Conservation (phyloP, 1,140 invertebrate genomes). For the Drosophila tani region DNA sequence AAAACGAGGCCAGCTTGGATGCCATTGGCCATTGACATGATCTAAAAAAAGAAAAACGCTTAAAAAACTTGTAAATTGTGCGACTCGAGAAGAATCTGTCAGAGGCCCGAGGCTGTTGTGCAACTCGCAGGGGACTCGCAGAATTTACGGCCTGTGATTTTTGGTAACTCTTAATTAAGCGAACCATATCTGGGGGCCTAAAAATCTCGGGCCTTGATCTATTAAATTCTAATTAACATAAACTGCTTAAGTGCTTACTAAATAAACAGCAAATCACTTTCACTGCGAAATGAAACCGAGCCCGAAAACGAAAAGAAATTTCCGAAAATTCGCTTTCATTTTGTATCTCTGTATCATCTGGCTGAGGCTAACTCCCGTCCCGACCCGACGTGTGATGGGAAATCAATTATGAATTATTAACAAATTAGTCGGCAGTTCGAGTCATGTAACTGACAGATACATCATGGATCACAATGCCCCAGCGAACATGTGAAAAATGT, state of each 20-base stretch:
- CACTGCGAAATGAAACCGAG: slow-evolving; percentile 62
- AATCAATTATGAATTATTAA: slow-evolving; percentile 82
- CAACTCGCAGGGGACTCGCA: slow-evolving; percentile 58
- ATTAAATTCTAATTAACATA: slow-evolving; percentile 81
- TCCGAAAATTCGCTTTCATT: slow-evolving; percentile 77
- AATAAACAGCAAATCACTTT: slow-evolving; percentile 73
- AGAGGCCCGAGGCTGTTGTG: slow-evolving; percentile 61
- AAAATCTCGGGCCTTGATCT: slow-evolving; percentile 41
- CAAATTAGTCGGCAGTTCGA: slow-evolving; percentile 68
- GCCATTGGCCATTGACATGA: slow-evolving; percentile 75
- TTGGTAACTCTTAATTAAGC: slow-evolving; percentile 63
- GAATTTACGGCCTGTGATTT: slow-evolving; percentile 67
- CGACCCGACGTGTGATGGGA: slow-evolving; percentile 61
- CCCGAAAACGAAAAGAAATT: slow-evolving; percentile 61
- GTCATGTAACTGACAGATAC: slow-evolving; percentile 74
- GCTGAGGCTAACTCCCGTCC: slow-evolving; percentile 15
- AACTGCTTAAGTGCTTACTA: slow-evolving; percentile 58
- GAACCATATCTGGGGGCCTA: slow-evolving; percentile 20
- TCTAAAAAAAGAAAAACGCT: slow-evolving; percentile 13
- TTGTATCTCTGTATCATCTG: slow-evolving; percentile 41
- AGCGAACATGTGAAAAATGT: slow-evolving; percentile 42
- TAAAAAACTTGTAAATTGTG: slow-evolving; percentile 34
- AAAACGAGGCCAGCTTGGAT: slow-evolving; percentile 66
- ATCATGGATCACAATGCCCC: slow-evolving; percentile 61
- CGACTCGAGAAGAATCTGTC: slow-evolving; percentile 40